These are phyloP conservation scores for Lateolabrax maculatus DNA, from an alignment of 2,797 vertebrate genomes.

Conservation along the genomic window DNA sequence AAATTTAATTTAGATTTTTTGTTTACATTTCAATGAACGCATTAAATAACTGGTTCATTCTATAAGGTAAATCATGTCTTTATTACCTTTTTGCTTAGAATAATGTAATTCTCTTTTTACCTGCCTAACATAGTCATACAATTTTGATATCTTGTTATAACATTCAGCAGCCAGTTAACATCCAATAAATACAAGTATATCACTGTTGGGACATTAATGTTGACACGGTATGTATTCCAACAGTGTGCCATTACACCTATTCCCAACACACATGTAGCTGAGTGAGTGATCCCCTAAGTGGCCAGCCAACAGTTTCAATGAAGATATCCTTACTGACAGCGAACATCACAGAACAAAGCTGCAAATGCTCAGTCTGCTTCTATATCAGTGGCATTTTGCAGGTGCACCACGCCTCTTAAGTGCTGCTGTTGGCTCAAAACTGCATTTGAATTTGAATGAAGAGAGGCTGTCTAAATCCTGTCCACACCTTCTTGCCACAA, in stretches of 20 bases:
- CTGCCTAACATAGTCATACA: not conserved
- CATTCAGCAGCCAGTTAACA: not conserved
- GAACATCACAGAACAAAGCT: constrained; percentile 21
- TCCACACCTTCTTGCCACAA: not conserved
- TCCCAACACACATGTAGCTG: not conserved
- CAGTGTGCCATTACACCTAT: not conserved
- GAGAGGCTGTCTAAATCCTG: not conserved
- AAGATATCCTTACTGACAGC: constrained; percentile 14
- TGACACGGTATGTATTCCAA: not conserved
- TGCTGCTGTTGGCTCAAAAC: constrained; percentile 30
- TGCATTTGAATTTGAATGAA: constrained; percentile 14
- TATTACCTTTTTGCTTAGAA: not conserved
- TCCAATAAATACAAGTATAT: not conserved
- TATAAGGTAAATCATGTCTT: not conserved
- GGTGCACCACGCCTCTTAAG: constrained; percentile 2
- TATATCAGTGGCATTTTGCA: constrained; percentile 18
- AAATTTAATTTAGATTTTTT: not conserved
- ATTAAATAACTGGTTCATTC: not conserved
- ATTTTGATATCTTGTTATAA: constrained; percentile 4
- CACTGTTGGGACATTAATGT: not conserved
- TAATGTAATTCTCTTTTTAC: not conserved
- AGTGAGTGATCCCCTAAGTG: constrained; percentile 4
- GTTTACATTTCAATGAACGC: not conserved
- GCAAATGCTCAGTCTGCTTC: constrained; percentile 12
- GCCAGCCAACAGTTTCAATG: not conserved